Base-by-base conservation (phyloP, 2,113 vertebrate species). In the Eublepharis macularius region DNA sequence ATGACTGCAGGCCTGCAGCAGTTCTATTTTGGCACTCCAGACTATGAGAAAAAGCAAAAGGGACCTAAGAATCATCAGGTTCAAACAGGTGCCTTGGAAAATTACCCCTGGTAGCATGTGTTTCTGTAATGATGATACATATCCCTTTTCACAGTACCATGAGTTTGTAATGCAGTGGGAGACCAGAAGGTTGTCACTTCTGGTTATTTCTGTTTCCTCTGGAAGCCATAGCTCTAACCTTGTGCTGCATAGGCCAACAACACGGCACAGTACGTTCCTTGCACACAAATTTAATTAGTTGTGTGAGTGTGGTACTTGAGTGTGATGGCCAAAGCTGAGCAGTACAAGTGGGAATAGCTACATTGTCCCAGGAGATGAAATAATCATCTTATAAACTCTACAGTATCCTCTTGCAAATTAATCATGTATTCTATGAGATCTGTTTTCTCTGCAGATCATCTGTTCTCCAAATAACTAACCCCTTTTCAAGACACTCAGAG, bases 11-110 rank as follows among this genome's bases (percentile, higher is more conserved):
- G 74, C 60, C 75, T 92, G 80, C 87, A 86, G 76, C 69, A 92
- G 79, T 92, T 94, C 78, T 84, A 82, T 93, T 92, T 94, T 96
- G 95, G 95, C 96, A 93, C 74, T 88, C 45, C 9, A 92, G 93
- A 91, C 91, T 69, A 87, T 87, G 80, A 91, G 51, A 63, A 94
- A 94, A 60, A 94, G 92, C 14, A 81, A 90, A 89, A 70, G 77
- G 36, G n/a, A 92, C 89, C 86, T 88, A 92, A 93, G 93, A 94
- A 92, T 90, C 70, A 90, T 69, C 88, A 87, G 80, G 90, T 95
- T 94, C 91, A 90, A 86, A 91, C 80, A 95, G 92, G 90, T 91
- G 89, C 41, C 80, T 94, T 92, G 83, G 92, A 95, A 94, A 95
- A 90, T 76, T 89, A 93, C 83, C 83, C 69, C 43, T 88, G 41